These are phyloP conservation scores for Henricia sp. DNA, from an alignment of 53 echinoderm and acorn worm species.

Conservation along the genomic window DNA sequence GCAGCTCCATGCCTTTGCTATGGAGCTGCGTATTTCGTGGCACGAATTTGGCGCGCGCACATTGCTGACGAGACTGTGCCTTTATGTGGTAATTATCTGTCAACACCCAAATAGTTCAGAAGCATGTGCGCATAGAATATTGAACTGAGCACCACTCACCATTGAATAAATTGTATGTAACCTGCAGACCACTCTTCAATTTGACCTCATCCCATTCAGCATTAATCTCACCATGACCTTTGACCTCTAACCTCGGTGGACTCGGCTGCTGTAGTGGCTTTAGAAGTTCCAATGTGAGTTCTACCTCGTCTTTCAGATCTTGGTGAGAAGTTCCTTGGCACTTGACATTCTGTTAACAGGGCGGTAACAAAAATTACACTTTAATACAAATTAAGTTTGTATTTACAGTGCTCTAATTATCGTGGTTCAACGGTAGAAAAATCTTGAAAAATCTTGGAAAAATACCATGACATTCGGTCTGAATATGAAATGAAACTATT, in stretches of 20 bases:
- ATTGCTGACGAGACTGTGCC: too few relatives aligned
- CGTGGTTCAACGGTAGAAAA: too few relatives aligned
- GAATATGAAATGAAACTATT: background rate
- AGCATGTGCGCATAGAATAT: background rate
- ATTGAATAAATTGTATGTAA: slow-evolving; percentile 78
- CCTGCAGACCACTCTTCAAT: slow-evolving; percentile 78
- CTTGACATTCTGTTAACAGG: slow-evolving; percentile 61
- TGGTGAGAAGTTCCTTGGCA: slow-evolving; percentile 45
- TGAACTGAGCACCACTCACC: slow-evolving; percentile 50
- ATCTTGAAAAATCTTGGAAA: too few relatives aligned
- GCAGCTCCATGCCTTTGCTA: too few relatives aligned
- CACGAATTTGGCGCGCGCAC: too few relatives aligned
- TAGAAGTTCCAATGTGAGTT: slow-evolving; percentile 84
- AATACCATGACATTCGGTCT: too few relatives aligned
- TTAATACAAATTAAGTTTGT: too few relatives aligned
- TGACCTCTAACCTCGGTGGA: slow-evolving; percentile 82
- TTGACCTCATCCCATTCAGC: slow-evolving; percentile 77
- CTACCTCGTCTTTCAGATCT: slow-evolving; percentile 92
- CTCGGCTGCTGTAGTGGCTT: slow-evolving; percentile 82
- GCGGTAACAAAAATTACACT: too few relatives aligned
- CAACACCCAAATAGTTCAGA: background rate
- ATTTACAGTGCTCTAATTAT: too few relatives aligned
- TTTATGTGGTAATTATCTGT: background rate
- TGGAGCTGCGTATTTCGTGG: too few relatives aligned
- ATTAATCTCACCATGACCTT: slow-evolving; percentile 76